These are phyloP conservation scores for Leptoteleia sp. DNA, from an alignment of 1,140 invertebrate species.

Conservation along the genomic window DNA sequence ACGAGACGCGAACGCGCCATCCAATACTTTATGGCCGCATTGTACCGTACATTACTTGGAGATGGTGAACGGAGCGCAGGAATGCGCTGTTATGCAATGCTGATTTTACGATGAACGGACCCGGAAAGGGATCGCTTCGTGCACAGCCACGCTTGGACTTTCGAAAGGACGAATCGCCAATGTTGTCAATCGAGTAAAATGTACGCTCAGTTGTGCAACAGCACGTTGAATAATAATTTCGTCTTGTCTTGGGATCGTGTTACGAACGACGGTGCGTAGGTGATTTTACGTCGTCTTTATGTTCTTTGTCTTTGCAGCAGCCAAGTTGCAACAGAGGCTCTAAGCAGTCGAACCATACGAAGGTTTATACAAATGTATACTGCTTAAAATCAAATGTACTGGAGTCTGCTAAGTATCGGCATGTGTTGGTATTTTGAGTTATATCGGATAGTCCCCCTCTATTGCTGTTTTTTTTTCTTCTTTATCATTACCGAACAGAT, in stretches of 20 bases:
- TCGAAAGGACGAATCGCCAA: conserved; percentile 11
- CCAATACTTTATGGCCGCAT: conserved; percentile 19
- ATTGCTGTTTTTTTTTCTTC: too few relatives aligned
- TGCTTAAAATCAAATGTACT: background rate
- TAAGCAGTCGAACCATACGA: background rate
- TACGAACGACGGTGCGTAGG: conserved; percentile 13
- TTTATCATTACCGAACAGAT: background rate
- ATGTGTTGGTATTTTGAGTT: conserved; percentile 5
- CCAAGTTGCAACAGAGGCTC: background rate
- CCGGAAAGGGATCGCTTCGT: conserved; percentile 20
- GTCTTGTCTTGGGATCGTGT: conserved; percentile 7
- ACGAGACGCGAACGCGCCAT: conserved; percentile 19
- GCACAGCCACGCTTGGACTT: background rate
- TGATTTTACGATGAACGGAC: conserved; percentile 3
- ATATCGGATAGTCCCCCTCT: background rate
- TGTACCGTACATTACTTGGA: conserved; percentile 2
- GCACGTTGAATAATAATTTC: conserved; percentile 20
- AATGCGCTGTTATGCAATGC: conserved; percentile 43
- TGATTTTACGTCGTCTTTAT: conserved; percentile 7
- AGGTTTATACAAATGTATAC: background rate
- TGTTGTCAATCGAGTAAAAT: conserved; percentile 19
- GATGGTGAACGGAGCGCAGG: conserved; percentile 18
- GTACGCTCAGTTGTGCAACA: conserved; percentile 16
- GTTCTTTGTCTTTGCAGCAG: background rate
- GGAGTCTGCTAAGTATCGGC: background rate